Base-by-base conservation (phyloP, 1,140 invertebrate genomes). In the Paralvinella palmiformis region DNA sequence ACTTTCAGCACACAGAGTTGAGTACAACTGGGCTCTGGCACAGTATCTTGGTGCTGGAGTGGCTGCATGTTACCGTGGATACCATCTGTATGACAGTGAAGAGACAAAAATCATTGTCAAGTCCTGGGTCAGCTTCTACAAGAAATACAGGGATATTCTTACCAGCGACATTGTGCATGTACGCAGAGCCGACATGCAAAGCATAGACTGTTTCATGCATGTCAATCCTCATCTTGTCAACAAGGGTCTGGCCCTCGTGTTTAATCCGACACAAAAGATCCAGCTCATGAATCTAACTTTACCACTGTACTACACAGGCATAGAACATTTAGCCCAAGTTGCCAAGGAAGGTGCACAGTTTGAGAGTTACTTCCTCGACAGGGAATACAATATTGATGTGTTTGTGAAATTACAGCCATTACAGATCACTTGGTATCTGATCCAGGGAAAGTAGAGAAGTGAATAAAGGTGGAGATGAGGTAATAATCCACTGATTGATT, bases 41-140 rank as follows among this genome's bases (percentile, higher is more conserved):
- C 60, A 62, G 45, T 62, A 62, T 53, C 24, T 62, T 41, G 37
- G 60, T 32, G 60, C 60, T 32, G 60, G 60, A n/a, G 60, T 62
- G 20, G 60, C 60, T 13, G 60, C 48, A 20, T 62, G 60, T 48
- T 62, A 62, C 24, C 60, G 60, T 15, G 60, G 60, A 27, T 62
- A 55, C 36, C 44, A 45, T 35, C 2, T 62, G 3, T 62, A 62
- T 20, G 60, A 62, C 45, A 52, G 20, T 22, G 27, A 50, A 22
- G 60, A 22, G 2, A 62, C 60, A 3, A 50, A 48, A 37, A 35
- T 35, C 20, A 17, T 62, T 4, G 60, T 62, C 1, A 62, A n/a
- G 20, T 53, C 52, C 20, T 62, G 60, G 60, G 60, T 62, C 22
- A 22, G 32, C 5, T 62, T 62, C 31, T 62, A 52, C 45, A 62